Evolutionary conservation across 2,113 vertebrate species (phyloP), one percentile per base, ranked within the genome.

Genomic region (Okapia johnstoni): DNA sequence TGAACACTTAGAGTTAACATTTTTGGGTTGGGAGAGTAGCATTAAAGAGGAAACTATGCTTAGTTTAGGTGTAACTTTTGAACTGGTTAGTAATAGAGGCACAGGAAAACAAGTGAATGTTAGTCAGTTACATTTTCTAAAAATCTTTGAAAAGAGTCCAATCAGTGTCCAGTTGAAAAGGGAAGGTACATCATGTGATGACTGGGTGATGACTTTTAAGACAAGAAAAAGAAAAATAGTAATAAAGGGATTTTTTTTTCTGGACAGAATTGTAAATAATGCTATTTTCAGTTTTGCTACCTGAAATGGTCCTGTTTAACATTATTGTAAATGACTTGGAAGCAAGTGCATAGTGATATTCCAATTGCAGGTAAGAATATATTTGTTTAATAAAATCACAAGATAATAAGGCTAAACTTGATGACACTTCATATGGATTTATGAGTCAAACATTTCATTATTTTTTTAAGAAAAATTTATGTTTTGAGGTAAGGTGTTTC

Each of bases 301-400:
- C 54, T 94, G 88, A 97, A 96, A 96, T 97, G 48, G 66, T 76
- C 76, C 61, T 40, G 43, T 85, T 97, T 97, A 94, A 73, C 50
- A 66, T 88, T 77, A 87, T 88, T 97, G 25, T 93, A 94, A 94
- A 46, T 97, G 52, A 94, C 61, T 93, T 90, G 55, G 63, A 92
- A 89, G 55, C 11, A 2, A 93, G 50, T 92, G 28, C 52, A n/a
- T 95, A 92, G 87, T 90, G 80, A 83, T 70, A 40, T 92, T 14
- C 48, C 21, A 63, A 30, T 66, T 97, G 36, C 66, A 90, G 73
- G 46, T 94, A 97, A 88, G 76, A 76, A 33, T 95, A 7, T 83
- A 46, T 90, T 76, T 97, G 66, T 55, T 93, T 95, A 90, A 61
- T 95, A 88, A 96, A 94, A 85, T 96, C 14, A 76, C 28, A 83